Evolutionary conservation across 2,113 vertebrate genomes (phyloP).

Genomic region (Osmerus eperlanus): DNA sequence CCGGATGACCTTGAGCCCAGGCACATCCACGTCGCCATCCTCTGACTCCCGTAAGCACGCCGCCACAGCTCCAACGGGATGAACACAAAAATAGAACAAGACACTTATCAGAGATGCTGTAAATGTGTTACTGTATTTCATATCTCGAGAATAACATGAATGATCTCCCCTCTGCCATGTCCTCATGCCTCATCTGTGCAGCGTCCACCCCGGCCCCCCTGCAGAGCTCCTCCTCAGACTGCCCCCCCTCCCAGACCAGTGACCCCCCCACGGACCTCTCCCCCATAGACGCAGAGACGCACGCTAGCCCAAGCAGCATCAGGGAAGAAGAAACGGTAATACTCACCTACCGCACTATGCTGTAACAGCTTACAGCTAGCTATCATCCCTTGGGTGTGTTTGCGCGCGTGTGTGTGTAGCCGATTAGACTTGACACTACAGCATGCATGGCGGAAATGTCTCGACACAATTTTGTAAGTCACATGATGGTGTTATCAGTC

Average conservation of each 20-base stretch:
- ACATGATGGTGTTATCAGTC: slow-evolving; percentile 3
- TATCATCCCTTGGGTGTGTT: neutral
- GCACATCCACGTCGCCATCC: slow-evolving; percentile 88
- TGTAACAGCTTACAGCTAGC: too few relatives aligned
- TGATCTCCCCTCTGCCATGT: neutral
- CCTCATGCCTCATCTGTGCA: slow-evolving; percentile 38
- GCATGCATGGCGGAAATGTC: too few relatives aligned
- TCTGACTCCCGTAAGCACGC: slow-evolving; percentile 87
- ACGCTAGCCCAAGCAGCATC: slow-evolving; percentile 38
- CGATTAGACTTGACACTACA: too few relatives aligned
- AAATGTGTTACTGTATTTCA: neutral
- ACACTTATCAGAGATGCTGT: neutral
- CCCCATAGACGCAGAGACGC: slow-evolving; percentile 38
- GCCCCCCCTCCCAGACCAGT: slow-evolving; percentile 79
- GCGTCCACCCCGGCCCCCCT: slow-evolving; percentile 87
- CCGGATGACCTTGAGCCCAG: slow-evolving; percentile 93
- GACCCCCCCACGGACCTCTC: slow-evolving; percentile 69
- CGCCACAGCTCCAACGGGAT: slow-evolving; percentile 74
- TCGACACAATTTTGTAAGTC: neutral
- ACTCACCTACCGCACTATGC: neutral
- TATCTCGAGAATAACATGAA: neutral
- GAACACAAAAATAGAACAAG: slow-evolving; percentile 60
- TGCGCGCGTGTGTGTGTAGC: neutral
- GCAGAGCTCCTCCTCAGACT: slow-evolving; percentile 86
- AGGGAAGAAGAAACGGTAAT: slow-evolving; percentile 58